phyloP scores from a whole-genome alignment of 2,113 vertebrate genomes.

The Thalassoma bifasciatum region DNA sequence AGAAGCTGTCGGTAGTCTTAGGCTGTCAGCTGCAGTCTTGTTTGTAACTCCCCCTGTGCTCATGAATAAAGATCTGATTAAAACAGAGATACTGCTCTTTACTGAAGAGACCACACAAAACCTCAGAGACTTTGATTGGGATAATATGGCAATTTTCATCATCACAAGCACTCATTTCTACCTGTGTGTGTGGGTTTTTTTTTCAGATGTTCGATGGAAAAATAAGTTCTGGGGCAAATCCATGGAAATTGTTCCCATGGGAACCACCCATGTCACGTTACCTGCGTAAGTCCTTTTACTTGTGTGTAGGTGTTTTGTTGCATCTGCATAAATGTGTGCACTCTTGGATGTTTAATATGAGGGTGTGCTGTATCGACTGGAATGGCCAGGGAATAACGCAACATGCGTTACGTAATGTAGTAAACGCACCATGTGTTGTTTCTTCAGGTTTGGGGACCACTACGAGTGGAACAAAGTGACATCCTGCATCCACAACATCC shows the following conservation, averaged over 20 bases:
- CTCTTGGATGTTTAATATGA: not conserved
- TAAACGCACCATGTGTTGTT: not conserved
- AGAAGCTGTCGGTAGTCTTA: not conserved
- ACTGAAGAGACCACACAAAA: not conserved
- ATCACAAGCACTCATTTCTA: not conserved
- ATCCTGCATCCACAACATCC: slow-evolving; percentile 97
- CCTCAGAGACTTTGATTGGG: not conserved
- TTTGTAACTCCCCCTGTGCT: slow-evolving; percentile 17
- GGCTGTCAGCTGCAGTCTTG: not conserved
- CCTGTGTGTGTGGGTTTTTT: slow-evolving; percentile 4
- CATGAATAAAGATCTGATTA: slow-evolving; percentile 10
- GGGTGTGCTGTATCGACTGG: not conserved
- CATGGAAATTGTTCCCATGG: slow-evolving; percentile 98
- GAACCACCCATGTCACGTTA: slow-evolving; percentile 93
- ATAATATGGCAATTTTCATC: not conserved
- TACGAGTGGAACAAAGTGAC: slow-evolving; percentile 99
- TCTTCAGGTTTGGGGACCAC: slow-evolving; percentile 89
- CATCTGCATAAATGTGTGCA: slow-evolving; percentile 2
- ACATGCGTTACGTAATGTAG: not conserved
- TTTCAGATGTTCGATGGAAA: slow-evolving; percentile 97
- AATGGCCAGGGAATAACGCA: not conserved
- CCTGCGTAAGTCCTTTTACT: slow-evolving; percentile 86
- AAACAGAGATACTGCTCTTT: slow-evolving; percentile 1
- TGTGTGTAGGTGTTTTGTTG: slow-evolving; percentile 16
- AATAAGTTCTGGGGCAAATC: slow-evolving; percentile 99